Evolutionary conservation across 2,888 invertebrate species (phyloP).

Genomic region (Clepsis dumicolana): DNA sequence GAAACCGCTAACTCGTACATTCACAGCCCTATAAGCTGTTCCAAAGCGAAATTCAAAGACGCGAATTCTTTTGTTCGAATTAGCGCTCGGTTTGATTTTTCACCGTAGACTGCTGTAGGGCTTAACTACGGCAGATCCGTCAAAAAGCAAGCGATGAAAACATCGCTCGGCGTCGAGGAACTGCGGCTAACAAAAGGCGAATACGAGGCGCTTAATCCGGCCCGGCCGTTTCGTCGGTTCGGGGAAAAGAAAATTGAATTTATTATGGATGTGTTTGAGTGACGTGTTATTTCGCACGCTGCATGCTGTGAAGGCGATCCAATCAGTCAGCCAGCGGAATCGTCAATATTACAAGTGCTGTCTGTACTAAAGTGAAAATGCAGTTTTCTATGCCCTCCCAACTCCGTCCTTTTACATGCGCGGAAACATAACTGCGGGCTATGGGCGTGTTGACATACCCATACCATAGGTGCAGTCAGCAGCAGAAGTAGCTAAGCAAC

Average conservation of each 20-base stretch:
- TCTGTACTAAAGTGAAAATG: conserved; percentile 71
- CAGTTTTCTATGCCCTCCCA: conserved; percentile 63
- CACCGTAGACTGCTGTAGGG: conserved; percentile 44
- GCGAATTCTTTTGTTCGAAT: conserved; percentile 33
- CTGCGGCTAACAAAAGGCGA: conserved; percentile 81
- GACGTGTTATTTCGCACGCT: conserved; percentile 85
- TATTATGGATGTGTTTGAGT: conserved; percentile 85
- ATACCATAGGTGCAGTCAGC: too few species aligned
- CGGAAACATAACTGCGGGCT: not conserved
- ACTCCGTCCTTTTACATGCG: conserved; percentile 44
- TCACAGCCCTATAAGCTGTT: not conserved
- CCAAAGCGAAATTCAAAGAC: conserved; percentile 19
- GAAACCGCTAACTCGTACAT: not conserved
- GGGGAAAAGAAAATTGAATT: conserved; percentile 82
- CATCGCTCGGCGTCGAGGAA: conserved; percentile 53
- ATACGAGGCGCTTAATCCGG: conserved; percentile 81
- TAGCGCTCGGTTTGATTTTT: conserved; percentile 38
- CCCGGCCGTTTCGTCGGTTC: conserved; percentile 75
- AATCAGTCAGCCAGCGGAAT: conserved; percentile 75
- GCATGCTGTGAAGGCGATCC: conserved; percentile 76
- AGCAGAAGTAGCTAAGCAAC: too few species aligned
- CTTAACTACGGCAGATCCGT: conserved; percentile 43
- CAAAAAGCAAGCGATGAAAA: conserved; percentile 57
- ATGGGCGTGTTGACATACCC: too few species aligned
- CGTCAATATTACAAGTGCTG: conserved; percentile 60